Evolutionary conservation across 2,888 invertebrate genomes (phyloP).

Genomic region (Phorcus lineatus): DNA sequence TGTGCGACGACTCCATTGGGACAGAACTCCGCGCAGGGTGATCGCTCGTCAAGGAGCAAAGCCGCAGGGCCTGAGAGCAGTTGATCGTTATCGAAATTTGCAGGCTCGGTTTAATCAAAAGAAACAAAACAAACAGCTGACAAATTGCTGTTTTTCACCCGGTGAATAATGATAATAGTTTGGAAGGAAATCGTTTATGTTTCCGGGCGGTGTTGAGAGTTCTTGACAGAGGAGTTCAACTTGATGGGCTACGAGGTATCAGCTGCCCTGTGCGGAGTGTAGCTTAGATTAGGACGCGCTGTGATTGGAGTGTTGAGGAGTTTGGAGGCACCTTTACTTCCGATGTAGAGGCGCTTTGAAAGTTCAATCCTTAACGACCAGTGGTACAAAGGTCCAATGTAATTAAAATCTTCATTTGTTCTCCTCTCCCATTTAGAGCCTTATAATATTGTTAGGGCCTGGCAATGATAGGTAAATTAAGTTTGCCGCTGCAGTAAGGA

Average conservation of each 20-base stretch:
- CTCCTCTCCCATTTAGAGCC: too few relatives aligned
- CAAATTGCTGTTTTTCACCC: conserved; percentile 23
- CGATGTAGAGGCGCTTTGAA: too few relatives aligned
- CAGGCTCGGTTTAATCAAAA: conserved; percentile 23
- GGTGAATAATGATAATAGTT: conserved; percentile 15
- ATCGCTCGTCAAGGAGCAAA: background rate
- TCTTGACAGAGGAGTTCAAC: background rate
- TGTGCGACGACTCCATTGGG: conserved; percentile 20
- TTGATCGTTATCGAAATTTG: conserved; percentile 17
- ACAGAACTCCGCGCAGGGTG: conserved; percentile 1
- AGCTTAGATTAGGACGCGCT: too few relatives aligned
- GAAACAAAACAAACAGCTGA: conserved; percentile 16
- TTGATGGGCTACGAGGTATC: background rate
- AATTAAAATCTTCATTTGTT: too few relatives aligned
- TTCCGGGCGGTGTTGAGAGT: conserved; percentile 7
- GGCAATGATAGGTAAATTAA: too few relatives aligned
- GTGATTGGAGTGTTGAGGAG: too few relatives aligned
- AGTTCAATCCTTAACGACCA: too few relatives aligned
- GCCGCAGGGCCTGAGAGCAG: background rate
- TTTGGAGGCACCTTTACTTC: too few relatives aligned
- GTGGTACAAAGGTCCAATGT: too few relatives aligned
- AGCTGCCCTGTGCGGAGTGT: background rate
- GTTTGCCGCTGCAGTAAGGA: too few relatives aligned
- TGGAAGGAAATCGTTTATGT: conserved; percentile 16
- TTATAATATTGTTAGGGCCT: too few relatives aligned